Evolutionary conservation across 2,113 vertebrate species (phyloP).

Genomic region (Gnathonemus longibarbis): DNA sequence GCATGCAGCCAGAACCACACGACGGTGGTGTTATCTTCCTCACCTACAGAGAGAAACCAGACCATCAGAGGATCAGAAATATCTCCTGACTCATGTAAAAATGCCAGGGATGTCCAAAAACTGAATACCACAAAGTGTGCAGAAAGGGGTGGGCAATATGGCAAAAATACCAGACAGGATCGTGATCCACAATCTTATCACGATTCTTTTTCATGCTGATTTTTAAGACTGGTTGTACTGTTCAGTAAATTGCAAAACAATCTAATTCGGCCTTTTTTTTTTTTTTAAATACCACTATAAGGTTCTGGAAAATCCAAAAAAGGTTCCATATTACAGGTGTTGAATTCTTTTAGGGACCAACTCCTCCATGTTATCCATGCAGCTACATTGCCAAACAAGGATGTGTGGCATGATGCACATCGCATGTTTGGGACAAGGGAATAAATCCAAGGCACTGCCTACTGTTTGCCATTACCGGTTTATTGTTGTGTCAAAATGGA

Average conservation of each 20-base stretch:
- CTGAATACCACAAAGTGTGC: background rate
- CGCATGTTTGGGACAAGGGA: background rate
- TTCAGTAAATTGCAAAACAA: no score
- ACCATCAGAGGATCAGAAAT: background rate
- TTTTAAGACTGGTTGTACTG: background rate
- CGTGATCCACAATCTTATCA: background rate
- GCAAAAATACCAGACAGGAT: no score
- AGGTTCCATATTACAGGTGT: background rate
- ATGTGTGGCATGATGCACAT: background rate
- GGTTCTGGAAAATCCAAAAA: background rate
- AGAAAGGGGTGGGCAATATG: background rate
- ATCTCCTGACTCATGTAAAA: background rate
- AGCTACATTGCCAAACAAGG: background rate
- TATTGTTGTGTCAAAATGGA: background rate
- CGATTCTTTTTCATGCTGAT: background rate
- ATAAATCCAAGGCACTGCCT: background rate
- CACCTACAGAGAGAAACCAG: constrained; percentile 57
- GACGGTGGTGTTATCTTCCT: constrained; percentile 76
- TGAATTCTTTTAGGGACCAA: background rate
- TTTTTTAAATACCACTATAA: background rate
- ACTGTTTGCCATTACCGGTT: background rate
- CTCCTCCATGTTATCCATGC: background rate
- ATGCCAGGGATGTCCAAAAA: background rate
- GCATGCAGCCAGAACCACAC: constrained; percentile 84
- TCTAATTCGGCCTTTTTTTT: no score